These are phyloP conservation scores for Fissipunctia ypsillon DNA, from an alignment of 2,888 invertebrate genomes.

Conservation along the genomic window DNA sequence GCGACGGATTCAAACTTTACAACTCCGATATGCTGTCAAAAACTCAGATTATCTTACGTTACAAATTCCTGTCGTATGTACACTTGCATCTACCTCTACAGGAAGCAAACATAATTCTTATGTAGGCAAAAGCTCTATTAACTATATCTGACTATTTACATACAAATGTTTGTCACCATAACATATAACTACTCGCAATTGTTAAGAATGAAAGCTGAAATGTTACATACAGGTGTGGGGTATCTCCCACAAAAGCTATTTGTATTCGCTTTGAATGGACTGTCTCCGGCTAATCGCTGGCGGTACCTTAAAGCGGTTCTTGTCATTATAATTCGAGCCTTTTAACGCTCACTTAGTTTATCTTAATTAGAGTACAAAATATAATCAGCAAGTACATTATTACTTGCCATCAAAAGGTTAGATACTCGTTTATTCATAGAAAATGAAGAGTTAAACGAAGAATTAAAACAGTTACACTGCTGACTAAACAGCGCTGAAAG, in stretches of 20 bases:
- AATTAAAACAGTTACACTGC: too few species aligned
- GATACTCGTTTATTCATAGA: too few species aligned
- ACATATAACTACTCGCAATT: slow-evolving; percentile 40
- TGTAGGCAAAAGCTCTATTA: too few species aligned
- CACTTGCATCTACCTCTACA: too few species aligned
- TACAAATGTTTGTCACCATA: slow-evolving; percentile 53
- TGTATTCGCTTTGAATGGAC: slow-evolving; percentile 4
- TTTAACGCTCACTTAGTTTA: slow-evolving; percentile 13
- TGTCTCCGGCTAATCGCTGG: slow-evolving; percentile 2
- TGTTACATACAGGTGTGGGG: slow-evolving; percentile 27
- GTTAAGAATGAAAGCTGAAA: slow-evolving; percentile 42
- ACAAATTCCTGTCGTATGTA: too few species aligned
- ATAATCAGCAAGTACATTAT: not conserved
- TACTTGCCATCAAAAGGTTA: not conserved
- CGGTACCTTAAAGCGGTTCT: not conserved
- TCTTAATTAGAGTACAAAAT: not conserved
- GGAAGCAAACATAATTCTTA: too few species aligned
- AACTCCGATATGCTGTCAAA: too few species aligned
- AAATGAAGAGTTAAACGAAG: too few species aligned
- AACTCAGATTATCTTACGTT: too few species aligned
- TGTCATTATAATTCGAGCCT: not conserved
- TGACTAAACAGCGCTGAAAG: not conserved
- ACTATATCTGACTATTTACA: slow-evolving; percentile 36
- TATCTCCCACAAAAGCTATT: slow-evolving; percentile 24
- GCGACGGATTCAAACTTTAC: too few species aligned